Conservation (phyloP, 2,888 invertebrate species). For the Aphodius granarius region DNA sequence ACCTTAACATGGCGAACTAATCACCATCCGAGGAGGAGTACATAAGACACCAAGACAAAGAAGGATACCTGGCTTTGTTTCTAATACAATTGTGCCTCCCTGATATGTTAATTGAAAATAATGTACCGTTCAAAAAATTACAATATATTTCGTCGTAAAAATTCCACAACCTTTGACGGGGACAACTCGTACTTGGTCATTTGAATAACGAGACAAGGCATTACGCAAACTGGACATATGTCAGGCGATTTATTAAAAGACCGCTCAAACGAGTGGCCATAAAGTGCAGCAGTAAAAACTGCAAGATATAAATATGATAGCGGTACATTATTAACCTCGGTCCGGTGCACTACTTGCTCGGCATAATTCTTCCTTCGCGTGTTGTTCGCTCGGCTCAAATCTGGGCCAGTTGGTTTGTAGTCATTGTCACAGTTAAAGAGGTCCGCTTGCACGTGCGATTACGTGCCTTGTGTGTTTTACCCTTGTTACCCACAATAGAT, state of each 20-base stretch:
- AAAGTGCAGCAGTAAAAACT: slow-evolving; percentile 8
- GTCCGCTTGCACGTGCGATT: slow-evolving; percentile 11
- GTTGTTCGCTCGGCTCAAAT: not conserved
- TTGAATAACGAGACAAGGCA: not conserved
- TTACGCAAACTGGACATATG: slow-evolving; percentile 7
- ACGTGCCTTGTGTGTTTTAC: not conserved
- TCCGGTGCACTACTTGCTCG: not conserved
- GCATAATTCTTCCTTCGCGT: slow-evolving; percentile 2
- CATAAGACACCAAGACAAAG: not conserved
- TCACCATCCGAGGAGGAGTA: not conserved
- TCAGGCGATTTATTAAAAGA: not conserved
- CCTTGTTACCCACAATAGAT: slow-evolving; percentile 1
- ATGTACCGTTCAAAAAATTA: too few relatives aligned
- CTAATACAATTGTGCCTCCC: too few relatives aligned
- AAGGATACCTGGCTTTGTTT: too few relatives aligned
- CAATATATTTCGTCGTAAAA: not conserved
- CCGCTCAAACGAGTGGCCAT: not conserved
- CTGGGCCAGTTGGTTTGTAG: too few relatives aligned
- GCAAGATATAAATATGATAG: slow-evolving; percentile 6
- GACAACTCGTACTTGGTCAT: not conserved
- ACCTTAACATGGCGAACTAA: not conserved
- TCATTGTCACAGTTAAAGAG: not conserved
- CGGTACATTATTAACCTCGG: not conserved
- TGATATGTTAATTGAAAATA: too few relatives aligned
- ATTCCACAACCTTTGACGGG: not conserved